These are phyloP conservation scores for Sarcophaga bullata DNA, from an alignment of 1,140 invertebrate species.

Conservation along the genomic window DNA sequence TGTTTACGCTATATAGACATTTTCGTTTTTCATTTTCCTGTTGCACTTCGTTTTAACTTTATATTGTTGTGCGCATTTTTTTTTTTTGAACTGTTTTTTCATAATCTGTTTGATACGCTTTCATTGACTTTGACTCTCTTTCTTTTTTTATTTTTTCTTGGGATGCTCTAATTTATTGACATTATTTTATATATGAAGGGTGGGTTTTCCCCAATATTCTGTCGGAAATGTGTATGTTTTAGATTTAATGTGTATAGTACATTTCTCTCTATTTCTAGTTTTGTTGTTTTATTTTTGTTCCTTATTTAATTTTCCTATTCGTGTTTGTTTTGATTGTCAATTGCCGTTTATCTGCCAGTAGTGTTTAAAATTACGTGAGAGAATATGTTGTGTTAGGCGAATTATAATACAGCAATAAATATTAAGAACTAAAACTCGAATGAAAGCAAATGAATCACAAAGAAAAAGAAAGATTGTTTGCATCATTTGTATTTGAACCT, in stretches of 20 bases:
- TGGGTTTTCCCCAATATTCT: not conserved
- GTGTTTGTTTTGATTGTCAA: not conserved
- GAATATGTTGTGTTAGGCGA: constrained; percentile 33
- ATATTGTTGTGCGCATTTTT: not conserved
- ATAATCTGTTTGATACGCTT: constrained; percentile 3
- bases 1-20: not conserved
- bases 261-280: not conserved
- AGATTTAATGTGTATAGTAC: not conserved
- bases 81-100: constrained; percentile 8
- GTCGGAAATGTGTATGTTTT: not conserved
- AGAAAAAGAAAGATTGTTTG: not conserved
- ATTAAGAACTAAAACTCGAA: not conserved
- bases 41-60: not conserved
- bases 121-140: constrained; percentile 23
- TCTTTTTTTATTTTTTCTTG: not conserved
- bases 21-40: not conserved
- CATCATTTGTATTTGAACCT: not conserved
- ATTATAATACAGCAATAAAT: not conserved
- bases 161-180: not conserved
- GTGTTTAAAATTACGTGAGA: not conserved
- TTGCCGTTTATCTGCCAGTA: constrained; percentile 33
- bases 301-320: not conserved
- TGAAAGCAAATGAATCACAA: too few species aligned
- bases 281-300: not conserved
- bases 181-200: constrained; percentile 14